Evolutionary conservation across 2,797 vertebrate genomes (phyloP).

Genomic region (Acanthurus lineatus): DNA sequence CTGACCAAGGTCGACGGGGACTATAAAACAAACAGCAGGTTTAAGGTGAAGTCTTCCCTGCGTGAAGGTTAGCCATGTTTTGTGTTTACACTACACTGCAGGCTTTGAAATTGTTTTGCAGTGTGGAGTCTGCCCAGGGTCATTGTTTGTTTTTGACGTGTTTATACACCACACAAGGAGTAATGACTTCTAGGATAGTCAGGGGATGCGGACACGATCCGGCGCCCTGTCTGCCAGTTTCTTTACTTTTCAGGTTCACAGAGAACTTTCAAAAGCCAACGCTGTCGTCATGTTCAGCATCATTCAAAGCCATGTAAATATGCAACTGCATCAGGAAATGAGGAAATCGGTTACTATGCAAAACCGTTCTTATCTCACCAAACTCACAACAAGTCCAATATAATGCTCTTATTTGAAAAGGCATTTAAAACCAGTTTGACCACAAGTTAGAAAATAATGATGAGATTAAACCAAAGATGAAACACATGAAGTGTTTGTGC

Average conservation of each 20-base stretch:
- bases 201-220: conserved; percentile 51
- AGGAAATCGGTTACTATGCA: conserved; percentile 60
- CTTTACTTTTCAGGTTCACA: conserved; percentile 47
- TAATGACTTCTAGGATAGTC: conserved; percentile 76
- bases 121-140: conserved; percentile 72
- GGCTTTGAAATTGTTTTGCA: conserved; percentile 81
- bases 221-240: conserved; percentile 33
- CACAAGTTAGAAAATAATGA: conserved; percentile 14
- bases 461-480: neutral
- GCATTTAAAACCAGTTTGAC: neutral
- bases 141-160: conserved; percentile 85
- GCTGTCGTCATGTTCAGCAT: conserved; percentile 7
- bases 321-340: conserved; percentile 44
- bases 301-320: conserved; percentile 58
- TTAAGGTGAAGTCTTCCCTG: conserved; percentile 74
- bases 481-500: neutral
- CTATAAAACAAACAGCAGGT: conserved; percentile 63
- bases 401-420: conserved; percentile 2
- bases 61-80: conserved; percentile 82
- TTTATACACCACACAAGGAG: conserved; percentile 86
- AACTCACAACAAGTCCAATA: conserved; percentile 35
- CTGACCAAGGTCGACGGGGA: conserved; percentile 68
- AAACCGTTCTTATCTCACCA: conserved; percentile 53
- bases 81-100: conserved; percentile 83
- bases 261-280: neutral